Percentiles rank a stretch among this genome's conserved stretches.
phyloP scores from a whole-genome alignment of 2,888 invertebrate genomes.

The Yponomeuta malinellus region DNA sequence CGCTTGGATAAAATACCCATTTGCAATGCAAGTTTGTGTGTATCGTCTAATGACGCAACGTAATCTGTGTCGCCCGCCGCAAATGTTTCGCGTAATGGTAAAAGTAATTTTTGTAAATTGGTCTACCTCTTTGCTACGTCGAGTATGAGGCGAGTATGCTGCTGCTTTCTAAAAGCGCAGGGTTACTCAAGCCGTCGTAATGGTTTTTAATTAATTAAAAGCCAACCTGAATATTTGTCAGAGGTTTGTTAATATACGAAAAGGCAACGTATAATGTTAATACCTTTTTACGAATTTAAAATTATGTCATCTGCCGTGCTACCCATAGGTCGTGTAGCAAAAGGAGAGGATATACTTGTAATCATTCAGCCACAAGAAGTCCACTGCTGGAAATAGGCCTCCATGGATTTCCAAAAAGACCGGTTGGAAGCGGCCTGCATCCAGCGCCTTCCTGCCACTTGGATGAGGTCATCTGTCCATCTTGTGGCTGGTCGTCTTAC shows the following conservation, averaged over 20 bases:
- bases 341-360: slow-evolving; percentile 33
- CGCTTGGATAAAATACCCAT: slow-evolving; percentile 19
- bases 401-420: no score
- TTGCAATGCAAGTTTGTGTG: slow-evolving; percentile 8
- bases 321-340: slow-evolving; percentile 29
- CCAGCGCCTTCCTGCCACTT: no score
- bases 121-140: neutral
- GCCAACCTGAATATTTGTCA: neutral
- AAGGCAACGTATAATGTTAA: slow-evolving; percentile 22
- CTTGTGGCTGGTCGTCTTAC: no score
- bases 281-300: slow-evolving; percentile 27
- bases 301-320: slow-evolving; percentile 38
- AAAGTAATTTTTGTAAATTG: neutral
- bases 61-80: slow-evolving; percentile 9
- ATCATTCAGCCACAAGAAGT: slow-evolving; percentile 8
- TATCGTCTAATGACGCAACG: slow-evolving; percentile 7
- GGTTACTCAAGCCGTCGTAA: neutral
- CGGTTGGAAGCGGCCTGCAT: no score
- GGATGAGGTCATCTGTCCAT: no score
- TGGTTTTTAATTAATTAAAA: neutral
- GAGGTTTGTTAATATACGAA: neutral
- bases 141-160: neutral
- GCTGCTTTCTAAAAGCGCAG: neutral
- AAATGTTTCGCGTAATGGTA: slow-evolving; percentile 6
- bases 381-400: no score